Percentiles rank a stretch among this genome's conserved stretches.
Conservation (phyloP, 2,113 vertebrate species). For the Cynocephalus volans region DNA sequence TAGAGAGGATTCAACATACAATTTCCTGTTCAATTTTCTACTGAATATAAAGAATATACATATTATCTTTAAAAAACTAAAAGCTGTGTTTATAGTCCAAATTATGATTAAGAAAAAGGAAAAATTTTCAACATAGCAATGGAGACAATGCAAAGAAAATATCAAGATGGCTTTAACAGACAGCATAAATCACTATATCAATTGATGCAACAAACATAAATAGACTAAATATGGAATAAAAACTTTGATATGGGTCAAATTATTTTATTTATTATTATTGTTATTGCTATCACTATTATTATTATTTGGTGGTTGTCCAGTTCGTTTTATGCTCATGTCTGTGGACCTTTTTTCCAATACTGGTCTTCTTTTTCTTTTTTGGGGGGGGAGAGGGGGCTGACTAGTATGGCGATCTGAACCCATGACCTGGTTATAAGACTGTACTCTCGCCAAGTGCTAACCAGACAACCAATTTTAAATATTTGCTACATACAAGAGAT, state of each 20-base stretch:
- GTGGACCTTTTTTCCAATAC: too few relatives aligned
- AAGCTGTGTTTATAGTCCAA: neutral
- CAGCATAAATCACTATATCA: neutral
- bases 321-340: too few relatives aligned
- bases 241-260: neutral
- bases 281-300: too few relatives aligned
- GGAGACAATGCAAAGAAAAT: neutral
- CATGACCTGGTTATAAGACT: too few relatives aligned
- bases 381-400: too few relatives aligned
- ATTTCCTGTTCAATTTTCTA: neutral
- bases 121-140: neutral
- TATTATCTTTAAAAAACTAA: neutral
- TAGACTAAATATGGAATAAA: neutral
- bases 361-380: too few relatives aligned
- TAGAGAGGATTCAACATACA: too few relatives aligned
- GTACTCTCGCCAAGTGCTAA: too few relatives aligned
- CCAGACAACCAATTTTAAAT: neutral
- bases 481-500: neutral
- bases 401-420: too few relatives aligned
- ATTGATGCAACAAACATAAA: neutral
- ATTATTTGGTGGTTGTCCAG: too few relatives aligned
- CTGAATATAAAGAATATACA: neutral
- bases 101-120: neutral
- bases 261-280: too few relatives aligned
- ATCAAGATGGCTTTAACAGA: neutral